Evolutionary conservation across 2,888 invertebrate genomes (phyloP), one percentile per base, ranked within the genome.

Genomic region (Petrolisthes manimaculis): DNA sequence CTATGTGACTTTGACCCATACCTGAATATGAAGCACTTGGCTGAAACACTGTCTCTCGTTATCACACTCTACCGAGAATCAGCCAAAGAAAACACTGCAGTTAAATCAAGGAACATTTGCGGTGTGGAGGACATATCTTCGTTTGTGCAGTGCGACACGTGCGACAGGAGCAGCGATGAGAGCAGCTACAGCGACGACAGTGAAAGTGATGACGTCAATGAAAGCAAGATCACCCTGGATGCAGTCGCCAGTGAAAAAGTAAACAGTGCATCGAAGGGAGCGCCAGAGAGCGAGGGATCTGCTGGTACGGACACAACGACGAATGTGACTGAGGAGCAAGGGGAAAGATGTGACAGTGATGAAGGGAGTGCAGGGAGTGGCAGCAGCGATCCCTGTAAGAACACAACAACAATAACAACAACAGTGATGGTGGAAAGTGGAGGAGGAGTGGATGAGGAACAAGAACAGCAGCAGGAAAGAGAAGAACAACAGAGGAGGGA

Each of bases 21-120:
- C 81, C 94, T 97, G 5, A 96, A 97, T 92, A 94, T 94, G 90
- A 95, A 95, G 90, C 95, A 96, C 92, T 93, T 96, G 83, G 93
- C 95, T 89, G 96, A 97, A 93, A 96, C 96, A 92, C 93, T 96
- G 5, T 95, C 96, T 92, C 94, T 95, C 92, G 94, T 95, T 86
- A 93, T 96, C 0, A 93, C 93, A 83, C 93, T 95, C 74, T 95
- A 95, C 92, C 95, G 95, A 12, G 89, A 91, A 86, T 53, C 91
- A 91, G 90, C 89, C 91, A 91, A 91, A 88, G 91, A 91, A 90
- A 84, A 86, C 88, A 67, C 84, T 92, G 78, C 91, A 92, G 82
- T 91, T 92, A 78, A 90, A 91, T 55, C 90, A 92, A 24, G 84
- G 81, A 12, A 24, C 9, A 12, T 21, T 6, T 51, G 79, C 24